Base-by-base conservation (phyloP, 2,888 invertebrate species). In the Pantelozetes paolii region DNA sequence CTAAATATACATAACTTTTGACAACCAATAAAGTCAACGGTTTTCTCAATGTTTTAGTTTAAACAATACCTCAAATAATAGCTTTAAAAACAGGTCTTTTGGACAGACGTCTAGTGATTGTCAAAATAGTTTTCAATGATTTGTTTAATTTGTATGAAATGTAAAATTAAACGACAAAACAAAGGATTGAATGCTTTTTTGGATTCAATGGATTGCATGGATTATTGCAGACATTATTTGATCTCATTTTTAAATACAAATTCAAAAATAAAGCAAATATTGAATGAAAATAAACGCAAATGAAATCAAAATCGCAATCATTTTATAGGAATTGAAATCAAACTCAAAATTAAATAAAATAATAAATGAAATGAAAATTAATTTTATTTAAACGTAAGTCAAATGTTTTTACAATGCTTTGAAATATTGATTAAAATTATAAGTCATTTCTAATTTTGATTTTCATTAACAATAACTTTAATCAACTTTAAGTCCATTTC, bases 11-110 rank as follows among this genome's bases (percentile, higher is more conserved):
- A 11, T 26, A 2, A 30, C 13, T 30, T 3, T 59, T 59, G 59
- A 59, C 59, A 59, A 59, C 59, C 59, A 59, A 18, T 59, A 59
- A 59, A 59, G 30, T 32, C 57, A 57, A 42, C 8, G 8, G 8
- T 42, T 54, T 23, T 18, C 13, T 45, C 45, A 45, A 8, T 20
- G 6, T 20, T n/a, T 54, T 26, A 26, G 2, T 45, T 45, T 13
- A 6, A 40, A 40, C 40, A 40, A 40, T n/a, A n/a, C n/a, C n/a
- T n/a, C n/a, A n/a, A n/a, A n/a, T n/a, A n/a, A n/a, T n/a, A n/a
- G n/a, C n/a, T n/a, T n/a, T n/a, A n/a, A n/a, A n/a, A n/a, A n/a
- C n/a, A n/a, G 36, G 36, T 5, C 9, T 36, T 36, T 36, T 36
- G 13, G 54, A 5, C 30, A 26, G 5, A 57, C 23, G 28, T 57